Conservation (phyloP, 2,888 invertebrate species). For the Anaspis maculata region DNA sequence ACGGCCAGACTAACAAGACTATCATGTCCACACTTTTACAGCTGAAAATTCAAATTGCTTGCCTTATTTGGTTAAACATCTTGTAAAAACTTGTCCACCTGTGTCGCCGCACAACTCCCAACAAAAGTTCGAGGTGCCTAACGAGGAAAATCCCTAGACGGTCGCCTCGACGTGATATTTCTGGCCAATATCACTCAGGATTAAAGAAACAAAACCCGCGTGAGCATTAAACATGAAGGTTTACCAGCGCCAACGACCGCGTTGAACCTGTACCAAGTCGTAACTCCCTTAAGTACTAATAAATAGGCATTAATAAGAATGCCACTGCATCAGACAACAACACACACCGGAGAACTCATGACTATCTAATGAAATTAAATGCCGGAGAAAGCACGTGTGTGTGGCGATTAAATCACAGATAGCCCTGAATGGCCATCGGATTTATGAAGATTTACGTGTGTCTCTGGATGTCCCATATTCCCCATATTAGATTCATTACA, state of each 20-base stretch:
- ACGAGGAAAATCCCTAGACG: too few species aligned
- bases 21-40: too few species aligned
- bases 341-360: slow-evolving; percentile 11
- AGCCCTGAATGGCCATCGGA: slow-evolving; percentile 16
- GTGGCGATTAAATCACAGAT: slow-evolving; percentile 17
- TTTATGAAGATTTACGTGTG: slow-evolving; percentile 23
- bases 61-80: too few species aligned
- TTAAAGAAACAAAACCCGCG: slow-evolving; percentile 1
- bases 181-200: too few species aligned
- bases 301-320: slow-evolving; percentile 17
- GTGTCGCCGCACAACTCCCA: too few species aligned
- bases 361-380: slow-evolving; percentile 17
- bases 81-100: too few species aligned
- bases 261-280: slow-evolving; percentile 6
- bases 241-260: slow-evolving; percentile 3
- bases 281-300: slow-evolving; percentile 16
- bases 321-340: slow-evolving; percentile 10
- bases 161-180: too few species aligned
- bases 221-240: slow-evolving; percentile 2
- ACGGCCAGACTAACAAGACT: too few species aligned
- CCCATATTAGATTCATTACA: slow-evolving; percentile 11
- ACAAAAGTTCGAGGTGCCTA: too few species aligned
- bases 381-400: slow-evolving; percentile 16
- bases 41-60: too few species aligned
- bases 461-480: slow-evolving; percentile 17